These are phyloP conservation scores for Drosophila differens DNA, from an alignment of 2,888 invertebrate genomes.

Conservation along the genomic window DNA sequence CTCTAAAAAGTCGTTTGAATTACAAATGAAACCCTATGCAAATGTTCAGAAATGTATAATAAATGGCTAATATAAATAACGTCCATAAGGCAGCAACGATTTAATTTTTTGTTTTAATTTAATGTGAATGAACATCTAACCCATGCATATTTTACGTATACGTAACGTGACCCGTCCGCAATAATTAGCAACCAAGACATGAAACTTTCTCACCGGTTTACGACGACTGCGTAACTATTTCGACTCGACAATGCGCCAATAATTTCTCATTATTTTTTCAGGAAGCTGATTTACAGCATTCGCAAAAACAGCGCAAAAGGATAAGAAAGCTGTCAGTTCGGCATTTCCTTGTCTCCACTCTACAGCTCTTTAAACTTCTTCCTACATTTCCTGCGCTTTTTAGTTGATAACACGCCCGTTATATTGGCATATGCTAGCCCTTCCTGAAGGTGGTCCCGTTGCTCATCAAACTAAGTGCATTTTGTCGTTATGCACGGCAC, in stretches of 20 bases:
- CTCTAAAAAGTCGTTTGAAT: conserved; percentile 16
- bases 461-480: conserved; percentile 68
- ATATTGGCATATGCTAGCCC: conserved; percentile 33
- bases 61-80: background rate
- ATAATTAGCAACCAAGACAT: background rate
- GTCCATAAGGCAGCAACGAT: background rate
- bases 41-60: background rate
- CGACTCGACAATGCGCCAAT: conserved; percentile 51
- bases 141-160: conserved; percentile 10
- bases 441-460: conserved; percentile 8
- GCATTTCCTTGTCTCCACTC: conserved; percentile 13
- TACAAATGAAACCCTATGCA: background rate
- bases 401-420: conserved; percentile 11
- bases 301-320: conserved; percentile 3
- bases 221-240: background rate
- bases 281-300: conserved; percentile 45
- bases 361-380: conserved; percentile 23
- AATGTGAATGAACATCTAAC: background rate
- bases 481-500: conserved; percentile 44
- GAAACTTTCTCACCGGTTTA: background rate
- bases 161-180: conserved; percentile 15
- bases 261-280: conserved; percentile 64
- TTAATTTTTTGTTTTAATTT: background rate
- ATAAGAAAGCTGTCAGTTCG: conserved; percentile 34
- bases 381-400: background rate